Percentiles rank a stretch among this genome's conserved stretches.
These are phyloP conservation scores for Mythimna impura DNA, from an alignment of 2,888 invertebrate genomes.

Conservation along the genomic window DNA sequence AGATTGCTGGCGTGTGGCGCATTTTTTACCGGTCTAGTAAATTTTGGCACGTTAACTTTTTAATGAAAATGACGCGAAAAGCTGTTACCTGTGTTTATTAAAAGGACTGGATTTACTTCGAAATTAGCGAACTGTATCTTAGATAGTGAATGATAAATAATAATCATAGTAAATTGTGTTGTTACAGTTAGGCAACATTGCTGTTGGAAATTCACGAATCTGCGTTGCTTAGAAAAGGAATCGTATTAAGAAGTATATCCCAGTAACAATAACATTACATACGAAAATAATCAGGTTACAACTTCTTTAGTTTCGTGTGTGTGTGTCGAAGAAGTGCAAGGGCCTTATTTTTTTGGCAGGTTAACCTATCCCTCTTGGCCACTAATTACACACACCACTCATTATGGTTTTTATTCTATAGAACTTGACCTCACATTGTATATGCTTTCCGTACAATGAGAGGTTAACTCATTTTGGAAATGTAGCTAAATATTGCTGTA, in stretches of 20 bases:
- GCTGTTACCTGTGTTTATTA: conserved; percentile 17
- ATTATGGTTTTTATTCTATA: too few relatives aligned
- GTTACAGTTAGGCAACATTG: neutral
- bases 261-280: neutral
- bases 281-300: too few relatives aligned
- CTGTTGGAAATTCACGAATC: neutral
- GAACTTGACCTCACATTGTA: too few relatives aligned
- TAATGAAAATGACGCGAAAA: conserved; percentile 20
- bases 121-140: neutral
- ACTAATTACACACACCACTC: too few relatives aligned
- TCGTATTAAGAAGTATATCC: neutral
- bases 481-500: too few relatives aligned
- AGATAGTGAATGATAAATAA: neutral
- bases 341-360: too few relatives aligned
- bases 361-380: too few relatives aligned
- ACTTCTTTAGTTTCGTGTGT: too few relatives aligned
- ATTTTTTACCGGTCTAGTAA: conserved; percentile 39
- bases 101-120: conserved; percentile 2
- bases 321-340: too few relatives aligned
- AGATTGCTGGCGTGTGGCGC: conserved; percentile 23
- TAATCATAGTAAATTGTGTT: neutral
- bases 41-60: conserved; percentile 41
- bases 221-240: neutral
- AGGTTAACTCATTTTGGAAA: too few relatives aligned
- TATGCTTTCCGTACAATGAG: too few relatives aligned